These are phyloP conservation scores for Spea hammondii DNA, from an alignment of 2,797 vertebrate species.

Conservation along the genomic window DNA sequence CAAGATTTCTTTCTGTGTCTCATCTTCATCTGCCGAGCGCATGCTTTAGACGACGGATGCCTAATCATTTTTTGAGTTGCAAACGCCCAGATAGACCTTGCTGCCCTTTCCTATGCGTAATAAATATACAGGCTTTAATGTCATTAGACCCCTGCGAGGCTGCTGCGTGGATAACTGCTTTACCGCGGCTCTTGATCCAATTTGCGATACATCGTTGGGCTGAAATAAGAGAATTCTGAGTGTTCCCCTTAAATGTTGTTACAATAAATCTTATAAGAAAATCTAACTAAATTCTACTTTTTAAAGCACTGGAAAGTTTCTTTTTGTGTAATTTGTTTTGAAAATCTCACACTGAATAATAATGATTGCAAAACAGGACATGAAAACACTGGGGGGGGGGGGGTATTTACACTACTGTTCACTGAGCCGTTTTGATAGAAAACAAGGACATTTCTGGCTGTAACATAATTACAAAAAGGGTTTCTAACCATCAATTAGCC, in stretches of 20 bases:
- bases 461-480: too few species aligned
- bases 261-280: neutral
- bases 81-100: neutral
- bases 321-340: neutral
- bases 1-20: constrained; percentile 9
- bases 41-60: neutral
- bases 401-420: too few species aligned
- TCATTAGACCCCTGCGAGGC: constrained; percentile 7
- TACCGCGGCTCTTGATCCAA: neutral
- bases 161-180: neutral
- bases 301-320: too few species aligned
- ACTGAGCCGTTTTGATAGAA: neutral
- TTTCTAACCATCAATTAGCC: too few species aligned
- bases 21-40: neutral
- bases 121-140: neutral
- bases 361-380: too few species aligned
- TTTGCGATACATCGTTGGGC: neutral
- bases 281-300: neutral
- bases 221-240: neutral
- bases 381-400: too few species aligned
- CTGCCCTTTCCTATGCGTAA: constrained; percentile 2
- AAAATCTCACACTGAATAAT: neutral
- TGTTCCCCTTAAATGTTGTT: neutral
- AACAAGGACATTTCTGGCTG: too few species aligned
- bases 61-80: constrained; percentile 22